These are phyloP conservation scores for Acropora tenuis DNA, from an alignment of 64 coral and sea anemone species.

Conservation along the genomic window DNA sequence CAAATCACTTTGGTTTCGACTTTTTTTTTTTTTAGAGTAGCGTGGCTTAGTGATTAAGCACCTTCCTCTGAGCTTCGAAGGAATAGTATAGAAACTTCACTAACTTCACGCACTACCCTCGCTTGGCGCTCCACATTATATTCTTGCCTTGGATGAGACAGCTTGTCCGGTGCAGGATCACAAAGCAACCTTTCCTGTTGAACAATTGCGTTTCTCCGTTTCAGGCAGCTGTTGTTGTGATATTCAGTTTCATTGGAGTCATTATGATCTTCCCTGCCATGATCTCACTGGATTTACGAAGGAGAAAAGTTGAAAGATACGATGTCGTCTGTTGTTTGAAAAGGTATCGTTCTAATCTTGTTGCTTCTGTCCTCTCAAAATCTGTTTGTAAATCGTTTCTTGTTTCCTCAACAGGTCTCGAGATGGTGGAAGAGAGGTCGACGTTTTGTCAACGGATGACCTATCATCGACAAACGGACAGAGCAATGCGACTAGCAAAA, in stretches of 20 bases:
- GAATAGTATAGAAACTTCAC: too few relatives aligned
- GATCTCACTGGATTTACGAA: constrained; percentile 84
- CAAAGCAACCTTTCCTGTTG: too few relatives aligned
- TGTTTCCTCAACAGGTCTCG: neutral
- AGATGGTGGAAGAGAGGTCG: neutral
- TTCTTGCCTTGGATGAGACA: too few relatives aligned
- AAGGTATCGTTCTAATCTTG: constrained; percentile 27
- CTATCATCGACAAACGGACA: neutral
- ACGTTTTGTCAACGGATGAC: neutral
- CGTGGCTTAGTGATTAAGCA: too few relatives aligned
- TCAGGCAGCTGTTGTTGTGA: constrained; percentile 86
- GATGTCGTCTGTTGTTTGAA: constrained; percentile 88
- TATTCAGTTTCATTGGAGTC: constrained; percentile 88
- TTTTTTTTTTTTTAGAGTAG: too few relatives aligned
- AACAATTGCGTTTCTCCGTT: neutral
- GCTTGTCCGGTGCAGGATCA: too few relatives aligned
- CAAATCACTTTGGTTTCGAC: too few relatives aligned
- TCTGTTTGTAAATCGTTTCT: neutral
- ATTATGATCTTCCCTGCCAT: constrained; percentile 94
- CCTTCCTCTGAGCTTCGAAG: too few relatives aligned
- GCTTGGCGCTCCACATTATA: too few relatives aligned
- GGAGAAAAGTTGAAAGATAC: constrained; percentile 76
- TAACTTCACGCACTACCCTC: too few relatives aligned
- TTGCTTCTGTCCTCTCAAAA: neutral
- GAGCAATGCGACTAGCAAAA: neutral